Base-by-base conservation (phyloP, 1,140 invertebrate species). In the Sipha flava region DNA sequence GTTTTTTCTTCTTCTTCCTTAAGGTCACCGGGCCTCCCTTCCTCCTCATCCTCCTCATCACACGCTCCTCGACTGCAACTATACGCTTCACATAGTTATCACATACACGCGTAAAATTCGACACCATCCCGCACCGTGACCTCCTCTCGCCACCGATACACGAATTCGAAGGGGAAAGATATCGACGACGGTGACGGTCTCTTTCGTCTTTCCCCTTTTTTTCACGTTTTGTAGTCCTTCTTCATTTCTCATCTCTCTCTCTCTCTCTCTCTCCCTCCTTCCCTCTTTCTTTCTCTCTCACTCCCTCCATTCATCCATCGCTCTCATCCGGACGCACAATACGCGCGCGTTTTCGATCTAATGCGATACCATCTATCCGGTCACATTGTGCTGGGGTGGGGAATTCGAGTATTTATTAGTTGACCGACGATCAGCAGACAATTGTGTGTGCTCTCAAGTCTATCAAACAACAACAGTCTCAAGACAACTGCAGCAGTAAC, bases 381-480 rank as follows among this genome's bases (percentile, higher is more conserved):
- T 14, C 14, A 7, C 40, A 18, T 45, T 16, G 23, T 23, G 16
- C 21, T 26, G 7, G 66, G 66, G 66, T 70, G 66, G 66, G 66
- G 66, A 47, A 70, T 47, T 29, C 40, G 40, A 45, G 43, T 70
- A 45, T 70, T 45, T 70, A 70, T 31, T 29, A 1, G 66, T 70
- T 29, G 10, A 10, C 0, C 40, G 26, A 47, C 66, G 26, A 16
- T 43, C 23, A 29, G 4, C 40, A 29, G 40, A 70, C 66, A 70
- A 70, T 70, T 47, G 66, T 70, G 66, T 70, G 66, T 29, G 43
- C 23, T 70, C 66, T 70, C 66, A 23, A 70, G 66, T 70, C 43
- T 43, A 26, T 70, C 43, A 23, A 16, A 47, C 66, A 66, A 66
- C 49, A 54, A 26, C 64, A 43, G 37, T 66, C 10, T 14, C 62